phyloP scores from a whole-genome alignment of 2,113 vertebrate genomes.

The Eira barbara region DNA sequence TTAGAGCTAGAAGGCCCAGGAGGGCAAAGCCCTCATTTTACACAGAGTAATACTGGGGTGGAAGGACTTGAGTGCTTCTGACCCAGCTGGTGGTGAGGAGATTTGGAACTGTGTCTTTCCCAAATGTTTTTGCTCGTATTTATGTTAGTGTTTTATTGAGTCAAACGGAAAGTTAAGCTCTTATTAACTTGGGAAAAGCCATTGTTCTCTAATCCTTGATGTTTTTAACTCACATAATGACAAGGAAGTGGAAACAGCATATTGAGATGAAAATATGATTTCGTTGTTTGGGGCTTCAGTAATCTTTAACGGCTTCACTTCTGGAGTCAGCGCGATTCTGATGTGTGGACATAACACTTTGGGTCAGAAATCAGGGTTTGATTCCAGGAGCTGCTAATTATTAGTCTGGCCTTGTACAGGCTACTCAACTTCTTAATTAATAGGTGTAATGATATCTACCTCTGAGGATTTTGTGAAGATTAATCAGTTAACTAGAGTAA shows the following conservation, averaged over 20 bases:
- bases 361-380: not conserved
- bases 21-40: not conserved
- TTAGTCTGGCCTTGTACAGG: not conserved
- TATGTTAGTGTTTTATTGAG: not conserved
- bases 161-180: not conserved
- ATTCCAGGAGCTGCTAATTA: slow-evolving; percentile 39
- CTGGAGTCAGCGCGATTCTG: not conserved
- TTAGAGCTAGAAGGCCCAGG: not conserved
- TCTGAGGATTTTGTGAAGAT: slow-evolving; percentile 42
- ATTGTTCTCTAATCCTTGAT: slow-evolving; percentile 25
- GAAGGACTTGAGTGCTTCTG: not conserved
- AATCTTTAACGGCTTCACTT: not conserved
- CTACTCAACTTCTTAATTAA: slow-evolving; percentile 53
- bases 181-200: not conserved
- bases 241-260: slow-evolving; percentile 5
- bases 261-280: slow-evolving; percentile 32
- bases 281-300: not conserved
- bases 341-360: not conserved
- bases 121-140: not conserved
- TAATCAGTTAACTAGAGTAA: slow-evolving; percentile 48
- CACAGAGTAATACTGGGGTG: accelerated
- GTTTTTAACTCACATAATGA: slow-evolving; percentile 6
- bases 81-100: not conserved
- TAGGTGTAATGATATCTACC: slow-evolving; percentile 31
- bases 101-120: slow-evolving; percentile 2